Evolutionary conservation across 2,113 vertebrate species (phyloP), one percentile per base, ranked within the genome.

Genomic region (Otis tarda): DNA sequence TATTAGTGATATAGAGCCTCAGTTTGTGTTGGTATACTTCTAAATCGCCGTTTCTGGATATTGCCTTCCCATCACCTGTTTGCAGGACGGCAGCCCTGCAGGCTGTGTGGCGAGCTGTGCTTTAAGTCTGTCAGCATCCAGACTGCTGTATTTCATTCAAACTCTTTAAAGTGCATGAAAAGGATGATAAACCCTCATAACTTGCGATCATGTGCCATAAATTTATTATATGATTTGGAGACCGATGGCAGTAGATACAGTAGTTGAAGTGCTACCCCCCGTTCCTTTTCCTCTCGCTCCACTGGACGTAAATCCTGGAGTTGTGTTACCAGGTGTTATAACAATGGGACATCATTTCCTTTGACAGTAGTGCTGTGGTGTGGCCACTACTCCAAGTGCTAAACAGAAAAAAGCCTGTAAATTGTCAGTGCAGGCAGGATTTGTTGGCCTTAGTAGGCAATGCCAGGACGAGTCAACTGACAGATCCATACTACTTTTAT

Each of bases 131-230:
- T 65, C 81, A 47, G 33, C 50, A 41, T 45, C 69, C 37, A 8
- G 37, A 12, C 7, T 2, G 0, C 70, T 53, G 0, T 68, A 70
- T 85, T 93, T 97, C 86, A 90, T 74, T 74, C 71, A 68, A 49
- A 17, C 37, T 56, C 67, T 95, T 92, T 82, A 31, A 37, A 78
- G 41, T 7, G 19, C 45, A 27, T 27, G 12, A 31, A 35, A 63
- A 53, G 63, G 61, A 41, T 52, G 64, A 92, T 92, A 96, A 83
- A 95, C 91, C 80, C 81, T 50, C 87, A 45, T 64, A 17, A 69
- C 4, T 63, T 77, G 39, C 49, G 74, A 35, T 90, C 69, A 6
- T 8, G n/a, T 11, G 31, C 75, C 57, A 23, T 80, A 56, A 87
- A 94, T 80, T 12, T 83, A 21, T 63, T 52, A 1, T 14, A 3